Base-by-base conservation (phyloP, 2,113 vertebrate genomes). In the Chauna torquata region DNA sequence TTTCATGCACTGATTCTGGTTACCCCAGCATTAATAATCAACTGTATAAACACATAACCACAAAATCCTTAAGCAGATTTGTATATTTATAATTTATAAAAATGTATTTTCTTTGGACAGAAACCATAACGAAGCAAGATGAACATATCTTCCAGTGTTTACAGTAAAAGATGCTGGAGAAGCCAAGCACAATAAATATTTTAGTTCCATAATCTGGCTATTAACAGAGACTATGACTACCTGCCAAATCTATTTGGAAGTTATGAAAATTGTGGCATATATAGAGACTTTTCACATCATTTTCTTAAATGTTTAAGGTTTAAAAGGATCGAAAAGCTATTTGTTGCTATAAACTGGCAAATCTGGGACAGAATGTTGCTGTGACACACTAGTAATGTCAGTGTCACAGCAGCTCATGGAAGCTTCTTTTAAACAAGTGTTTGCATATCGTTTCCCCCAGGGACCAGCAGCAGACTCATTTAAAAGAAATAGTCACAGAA, bases 51-150 rank as follows among this genome's bases (percentile, higher is more conserved):
- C 88, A 94, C 66, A 82, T 89, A 92, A 40, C 80, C 80, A 93
- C 64, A 69, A 96, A 94, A 97, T 87, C 68, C 84, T 96, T 94
- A 89, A 88, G 83, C 86, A 94, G 91, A 94, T 91, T 82, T 95
- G 70, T 95, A 55, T 96, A 92, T 97, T 95, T 96, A 86, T 96
- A 94, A 91, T 97, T 97, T 95, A 95, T 96, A 95, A 96, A 96
- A 86, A 91, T 77, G 50, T 83, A 83, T 96, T 96, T 97, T 96
- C 89, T 91, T 93, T 96, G 96, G 75, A 90, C 82, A 94, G 94
- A 96, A 96, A 87, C 68, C 71, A 61, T 54, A 81, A 54, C 9
- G 82, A 96, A 42, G 80, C 61, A 80, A 77, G 82, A 93, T 90
- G 76, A 96, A 38, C 79, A 25, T 49, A 82, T 64, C 71, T 79